Base-by-base conservation (phyloP, 2,113 vertebrate species). In the Paracanthobrama guichenoti region DNA sequence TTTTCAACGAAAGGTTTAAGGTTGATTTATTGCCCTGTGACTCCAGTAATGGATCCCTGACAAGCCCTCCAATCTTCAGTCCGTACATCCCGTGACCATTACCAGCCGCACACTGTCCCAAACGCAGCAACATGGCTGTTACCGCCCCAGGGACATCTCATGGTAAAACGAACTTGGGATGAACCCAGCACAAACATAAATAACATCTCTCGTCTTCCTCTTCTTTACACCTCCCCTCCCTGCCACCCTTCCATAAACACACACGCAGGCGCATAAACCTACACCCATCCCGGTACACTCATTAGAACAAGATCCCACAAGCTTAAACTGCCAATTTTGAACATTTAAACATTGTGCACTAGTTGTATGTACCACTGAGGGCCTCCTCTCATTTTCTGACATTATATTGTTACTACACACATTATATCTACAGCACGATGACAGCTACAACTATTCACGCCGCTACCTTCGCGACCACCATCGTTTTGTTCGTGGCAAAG, bases 161-260 rank as follows among this genome's bases (percentile, higher is more conserved):
- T 90, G 90, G 91, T 93, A 94, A 94, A 90, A 91, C 94, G 93
- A 96, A 96, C 92, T 96, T 88, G 66, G 87, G 90, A 86, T 95
- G 95, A 97, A 96, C 93, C 92, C 92, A 84, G 88, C 89, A 89
- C 84, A 86, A 91, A 92, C 93, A 92, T 92, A 94, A 95, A 94
- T 94, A 94, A 95, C 94, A 90, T 83, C 39, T 92, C 90, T 93
- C 92, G 93, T 93, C 86, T 90, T 91, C 91, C 83, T 79, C 89
- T 72, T 88, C 42, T 82, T 53, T 62, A 75, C 28, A 18, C 44
- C 18, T 77, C 88, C 91, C 87, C 91, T 90, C 89, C 67, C 79
- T 81, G 84, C 72, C 44, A 55, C 76, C 81, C 48, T 73, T 62
- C 26, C 42, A 50, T 82, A 67, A 82, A 67, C 64, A 48, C 14